These are phyloP conservation scores for Chaitophorus viminalis DNA, from an alignment of 2,888 invertebrate species.

Conservation along the genomic window DNA sequence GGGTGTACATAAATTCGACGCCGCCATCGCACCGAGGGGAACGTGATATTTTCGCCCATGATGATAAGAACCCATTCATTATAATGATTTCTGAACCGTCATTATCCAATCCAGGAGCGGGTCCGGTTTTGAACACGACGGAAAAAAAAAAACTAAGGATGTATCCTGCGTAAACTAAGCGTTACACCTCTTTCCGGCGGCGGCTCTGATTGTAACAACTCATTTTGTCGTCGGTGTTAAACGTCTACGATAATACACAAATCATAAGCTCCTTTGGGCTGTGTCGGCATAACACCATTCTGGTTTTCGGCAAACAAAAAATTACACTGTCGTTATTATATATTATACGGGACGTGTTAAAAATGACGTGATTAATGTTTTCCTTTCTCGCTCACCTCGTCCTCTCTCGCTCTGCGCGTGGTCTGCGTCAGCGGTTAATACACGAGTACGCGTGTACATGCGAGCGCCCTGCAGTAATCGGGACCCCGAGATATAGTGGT, in stretches of 20 bases:
- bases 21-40: constrained; percentile 33
- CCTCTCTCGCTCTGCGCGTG: neutral
- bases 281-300: constrained; percentile 42
- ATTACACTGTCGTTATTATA: constrained; percentile 43
- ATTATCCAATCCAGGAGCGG: constrained; percentile 53
- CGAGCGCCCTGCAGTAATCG: constrained; percentile 10
- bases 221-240: constrained; percentile 60
- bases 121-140: constrained; percentile 35
- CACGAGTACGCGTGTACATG: neutral
- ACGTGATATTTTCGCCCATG: constrained; percentile 59
- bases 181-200: constrained; percentile 55
- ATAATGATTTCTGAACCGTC: constrained; percentile 52
- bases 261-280: constrained; percentile 53
- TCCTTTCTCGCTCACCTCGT: constrained; percentile 24
- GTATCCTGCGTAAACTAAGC: neutral
- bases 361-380: constrained; percentile 59
- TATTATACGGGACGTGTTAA: constrained; percentile 51
- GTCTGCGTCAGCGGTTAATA: neutral
- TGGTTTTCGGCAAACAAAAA: constrained; percentile 59
- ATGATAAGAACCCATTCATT: constrained; percentile 56
- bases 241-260: constrained; percentile 34
- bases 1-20: constrained; percentile 11
- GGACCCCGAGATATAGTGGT: constrained; percentile 29
- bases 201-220: constrained; percentile 52
- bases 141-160: constrained; percentile 3